These are phyloP conservation scores for Porites evermanni DNA, from an alignment of 92 coral and sea anemone genomes.

Conservation along the genomic window DNA sequence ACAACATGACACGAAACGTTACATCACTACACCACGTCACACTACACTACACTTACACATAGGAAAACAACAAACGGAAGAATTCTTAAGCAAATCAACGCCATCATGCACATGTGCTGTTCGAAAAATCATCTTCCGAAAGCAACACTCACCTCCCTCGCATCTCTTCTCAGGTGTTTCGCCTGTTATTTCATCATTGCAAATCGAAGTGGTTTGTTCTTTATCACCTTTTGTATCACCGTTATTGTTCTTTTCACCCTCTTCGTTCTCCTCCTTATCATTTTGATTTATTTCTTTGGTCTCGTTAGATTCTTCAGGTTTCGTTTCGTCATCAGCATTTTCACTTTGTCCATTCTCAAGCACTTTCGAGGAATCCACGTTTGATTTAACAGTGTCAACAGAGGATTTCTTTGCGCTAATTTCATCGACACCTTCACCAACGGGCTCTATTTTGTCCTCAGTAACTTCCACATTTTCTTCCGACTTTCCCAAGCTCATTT, in stretches of 20 bases:
- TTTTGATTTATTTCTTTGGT: constrained; percentile 7
- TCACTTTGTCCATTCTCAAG: constrained; percentile 37
- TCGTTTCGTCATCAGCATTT: constrained; percentile 15
- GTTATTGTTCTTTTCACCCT: constrained; percentile 11
- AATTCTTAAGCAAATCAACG: too few species aligned
- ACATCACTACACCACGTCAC: too few species aligned
- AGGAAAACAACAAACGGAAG: too few species aligned
- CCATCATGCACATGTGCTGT: too few species aligned
- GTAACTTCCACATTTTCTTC: not conserved
- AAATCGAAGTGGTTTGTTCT: not conserved
- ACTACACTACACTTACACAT: too few species aligned
- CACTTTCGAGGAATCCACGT: constrained; percentile 5
- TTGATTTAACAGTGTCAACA: constrained; percentile 1
- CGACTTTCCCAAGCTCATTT: not conserved
- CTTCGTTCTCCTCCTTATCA: not conserved
- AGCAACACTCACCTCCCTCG: constrained; percentile 33
- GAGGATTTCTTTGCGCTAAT: not conserved
- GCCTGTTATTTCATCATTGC: not conserved
- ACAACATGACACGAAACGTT: too few species aligned
- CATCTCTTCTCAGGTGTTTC: not conserved
- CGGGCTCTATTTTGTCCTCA: constrained; percentile 6
- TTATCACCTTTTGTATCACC: constrained; percentile 8
- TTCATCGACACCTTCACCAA: not conserved
- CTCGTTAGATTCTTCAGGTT: not conserved
- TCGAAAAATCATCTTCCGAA: not conserved